Conservation (phyloP, 2,888 invertebrate genomes). For the Leucozona laternaria region DNA sequence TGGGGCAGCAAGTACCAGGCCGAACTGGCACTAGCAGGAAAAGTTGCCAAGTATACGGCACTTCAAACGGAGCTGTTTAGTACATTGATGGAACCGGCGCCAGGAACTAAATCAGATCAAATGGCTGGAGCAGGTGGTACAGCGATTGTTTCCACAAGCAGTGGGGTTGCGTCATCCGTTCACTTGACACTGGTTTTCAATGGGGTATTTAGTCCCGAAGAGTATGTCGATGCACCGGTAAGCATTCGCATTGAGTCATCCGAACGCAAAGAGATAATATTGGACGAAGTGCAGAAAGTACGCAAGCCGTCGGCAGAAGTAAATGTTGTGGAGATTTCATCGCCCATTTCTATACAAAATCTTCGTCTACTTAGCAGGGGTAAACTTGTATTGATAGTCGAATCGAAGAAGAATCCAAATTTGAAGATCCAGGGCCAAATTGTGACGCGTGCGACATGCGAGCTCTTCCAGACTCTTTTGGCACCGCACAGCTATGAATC, state of each 20-base stretch:
- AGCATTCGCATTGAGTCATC: constrained; percentile 88
- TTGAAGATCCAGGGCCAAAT: constrained; percentile 89
- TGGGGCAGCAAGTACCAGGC: constrained; percentile 90
- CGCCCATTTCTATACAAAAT: constrained; percentile 90
- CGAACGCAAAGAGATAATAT: constrained; percentile 89
- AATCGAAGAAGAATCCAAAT: constrained; percentile 88
- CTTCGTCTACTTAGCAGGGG: constrained; percentile 90
- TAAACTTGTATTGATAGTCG: constrained; percentile 88
- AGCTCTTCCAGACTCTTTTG: constrained; percentile 90
- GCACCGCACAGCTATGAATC: constrained; percentile 85
- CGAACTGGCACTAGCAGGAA: constrained; percentile 89
- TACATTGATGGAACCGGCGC: constrained; percentile 88
- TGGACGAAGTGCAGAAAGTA: constrained; percentile 89
- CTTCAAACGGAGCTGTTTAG: constrained; percentile 93
- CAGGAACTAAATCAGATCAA: constrained; percentile 85
- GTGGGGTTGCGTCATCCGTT: constrained; percentile 91
- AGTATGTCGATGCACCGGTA: constrained; percentile 88
- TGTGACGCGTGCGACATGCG: constrained; percentile 90
- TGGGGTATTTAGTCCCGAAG: constrained; percentile 89
- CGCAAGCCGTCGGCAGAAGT: constrained; percentile 90
- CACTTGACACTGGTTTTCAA: constrained; percentile 92
- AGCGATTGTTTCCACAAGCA: constrained; percentile 92
- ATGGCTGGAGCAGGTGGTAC: constrained; percentile 91
- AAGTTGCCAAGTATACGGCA: constrained; percentile 90
- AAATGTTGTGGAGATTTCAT: constrained; percentile 91